phyloP scores from a whole-genome alignment of 2,888 invertebrate genomes.

The Stegana nigrithorax region DNA sequence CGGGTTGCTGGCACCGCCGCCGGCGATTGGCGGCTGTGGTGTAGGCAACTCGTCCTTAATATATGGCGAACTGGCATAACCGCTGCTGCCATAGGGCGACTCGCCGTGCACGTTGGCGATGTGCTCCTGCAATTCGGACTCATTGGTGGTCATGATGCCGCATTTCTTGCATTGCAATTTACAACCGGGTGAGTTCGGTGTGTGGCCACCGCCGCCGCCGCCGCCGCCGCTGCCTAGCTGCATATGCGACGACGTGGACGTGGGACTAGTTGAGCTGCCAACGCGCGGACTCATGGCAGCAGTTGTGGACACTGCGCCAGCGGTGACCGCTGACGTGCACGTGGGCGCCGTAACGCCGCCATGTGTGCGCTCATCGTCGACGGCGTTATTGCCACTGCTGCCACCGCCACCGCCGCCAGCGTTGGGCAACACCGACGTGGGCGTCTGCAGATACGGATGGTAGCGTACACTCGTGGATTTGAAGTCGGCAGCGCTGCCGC shows the following conservation, averaged over 20 bases:
- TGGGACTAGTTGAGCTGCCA: conserved; percentile 68
- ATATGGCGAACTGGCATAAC: conserved; percentile 61
- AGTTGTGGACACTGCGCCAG: conserved; percentile 38
- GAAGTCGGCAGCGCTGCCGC: conserved; percentile 15
- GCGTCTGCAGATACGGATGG: conserved; percentile 61
- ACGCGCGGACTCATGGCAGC: conserved; percentile 67
- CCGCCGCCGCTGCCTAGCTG: conserved; percentile 42
- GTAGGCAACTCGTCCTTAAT: conserved; percentile 62
- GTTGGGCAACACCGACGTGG: conserved; percentile 45
- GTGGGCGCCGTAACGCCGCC: conserved; percentile 28
- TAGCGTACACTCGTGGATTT: conserved; percentile 53
- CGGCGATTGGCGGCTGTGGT: conserved; percentile 46
- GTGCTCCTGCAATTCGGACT: conserved; percentile 80
- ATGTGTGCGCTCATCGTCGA: conserved; percentile 30
- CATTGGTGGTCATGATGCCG: conserved; percentile 82
- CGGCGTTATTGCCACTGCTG: conserved; percentile 14
- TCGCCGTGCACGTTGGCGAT: conserved; percentile 76
- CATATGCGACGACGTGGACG: conserved; percentile 60
- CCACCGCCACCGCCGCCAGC: conserved; percentile 19
- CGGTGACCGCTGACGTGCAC: conserved; percentile 16
- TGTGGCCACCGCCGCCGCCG: conserved; percentile 43
- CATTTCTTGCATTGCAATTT: conserved; percentile 83
- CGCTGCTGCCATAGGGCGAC: conserved; percentile 61
- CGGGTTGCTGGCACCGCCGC: conserved; percentile 44
- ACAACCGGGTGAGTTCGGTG: conserved; percentile 65